Base-by-base conservation (phyloP, 1,140 invertebrate genomes). In the Nymphalis io region DNA sequence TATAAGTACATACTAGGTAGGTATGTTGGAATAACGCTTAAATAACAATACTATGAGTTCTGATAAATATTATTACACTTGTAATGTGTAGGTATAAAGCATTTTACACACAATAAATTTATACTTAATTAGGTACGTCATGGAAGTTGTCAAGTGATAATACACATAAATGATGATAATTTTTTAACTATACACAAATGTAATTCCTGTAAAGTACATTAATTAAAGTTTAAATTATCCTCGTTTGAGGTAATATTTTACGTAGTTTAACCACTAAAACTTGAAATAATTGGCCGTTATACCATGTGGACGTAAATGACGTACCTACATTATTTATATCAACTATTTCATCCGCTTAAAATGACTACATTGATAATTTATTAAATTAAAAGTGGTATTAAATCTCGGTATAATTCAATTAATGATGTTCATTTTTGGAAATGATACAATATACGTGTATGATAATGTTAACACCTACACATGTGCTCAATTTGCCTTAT, bases 401-500 rank as follows among this genome's bases (percentile, higher is more conserved):
- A 39, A 15, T 42, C 40, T 55, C 11, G 51, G 12, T 51, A 21
- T 51, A 27, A 27, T n/a, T 27, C 15, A 27, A 15, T 20, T 55
- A 27, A 20, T n/a, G 21, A 27, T 3, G 21, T 27, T 27, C 27
- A 55, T 55, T 40, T 62, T 48, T 38, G 60, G 46, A 55, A 2
- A 6, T 44, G 23, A 40, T 55, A 60, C 53, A 33, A 44, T 11
- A 20, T 27, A 55, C 48, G 46, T 48, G 51, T 61, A 71, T 66
- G 46, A 60, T 53, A 39, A 59, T 62, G 18, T 51, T 38, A 57
- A 68, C 62, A 63, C 53, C 67, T 58, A 59, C 73, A 67, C 39
- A 57, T 72, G 74, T 64, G 61, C 62, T 69, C 76, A 78, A 78
- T 78, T 78, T 70, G 69, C 68, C 65, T 78, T 73, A 78, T 78